Evolutionary conservation across 1,140 invertebrate genomes (phyloP).

Genomic region (Cotesia typhae): DNA sequence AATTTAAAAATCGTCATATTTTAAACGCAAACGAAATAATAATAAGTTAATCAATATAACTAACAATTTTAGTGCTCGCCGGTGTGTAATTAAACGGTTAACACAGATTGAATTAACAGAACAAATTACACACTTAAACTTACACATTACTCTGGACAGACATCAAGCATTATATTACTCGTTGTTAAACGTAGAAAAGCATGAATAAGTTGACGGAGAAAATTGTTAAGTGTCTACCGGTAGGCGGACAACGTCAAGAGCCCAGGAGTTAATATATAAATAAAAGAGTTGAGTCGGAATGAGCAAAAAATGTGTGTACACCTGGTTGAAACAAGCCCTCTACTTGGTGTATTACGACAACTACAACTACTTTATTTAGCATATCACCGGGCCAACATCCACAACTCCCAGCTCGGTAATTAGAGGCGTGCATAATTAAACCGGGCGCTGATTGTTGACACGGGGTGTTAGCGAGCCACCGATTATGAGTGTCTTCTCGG

Average conservation of each 20-base stretch:
- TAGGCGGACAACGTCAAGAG: constrained; percentile 11
- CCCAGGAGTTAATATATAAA: neutral
- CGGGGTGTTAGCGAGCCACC: constrained; percentile 50
- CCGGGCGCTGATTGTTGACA: constrained; percentile 54
- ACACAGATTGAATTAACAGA: constrained; percentile 51
- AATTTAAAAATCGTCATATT: too few relatives aligned
- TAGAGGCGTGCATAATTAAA: constrained; percentile 61
- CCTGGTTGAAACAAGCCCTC: constrained; percentile 16
- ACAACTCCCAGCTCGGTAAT: constrained; percentile 46
- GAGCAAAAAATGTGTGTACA: constrained; percentile 8
- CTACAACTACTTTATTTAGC: too few relatives aligned
- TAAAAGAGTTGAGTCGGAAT: constrained; percentile 1
- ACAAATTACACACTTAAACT: constrained; percentile 48
- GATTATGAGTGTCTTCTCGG: constrained; percentile 50
- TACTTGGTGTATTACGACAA: constrained; percentile 15
- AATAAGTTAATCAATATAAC: constrained; percentile 42
- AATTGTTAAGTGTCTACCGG: constrained; percentile 40
- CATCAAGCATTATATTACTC: neutral
- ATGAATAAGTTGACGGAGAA: constrained; percentile 31
- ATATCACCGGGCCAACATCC: too few relatives aligned
- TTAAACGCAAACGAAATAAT: too few relatives aligned
- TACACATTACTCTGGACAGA: too few relatives aligned
- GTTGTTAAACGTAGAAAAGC: constrained; percentile 18
- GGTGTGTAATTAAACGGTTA: constrained; percentile 54
- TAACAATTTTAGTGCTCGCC: constrained; percentile 11